Evolutionary conservation across 2,113 vertebrate species (phyloP).

Genomic region (Tetrao urogallus): DNA sequence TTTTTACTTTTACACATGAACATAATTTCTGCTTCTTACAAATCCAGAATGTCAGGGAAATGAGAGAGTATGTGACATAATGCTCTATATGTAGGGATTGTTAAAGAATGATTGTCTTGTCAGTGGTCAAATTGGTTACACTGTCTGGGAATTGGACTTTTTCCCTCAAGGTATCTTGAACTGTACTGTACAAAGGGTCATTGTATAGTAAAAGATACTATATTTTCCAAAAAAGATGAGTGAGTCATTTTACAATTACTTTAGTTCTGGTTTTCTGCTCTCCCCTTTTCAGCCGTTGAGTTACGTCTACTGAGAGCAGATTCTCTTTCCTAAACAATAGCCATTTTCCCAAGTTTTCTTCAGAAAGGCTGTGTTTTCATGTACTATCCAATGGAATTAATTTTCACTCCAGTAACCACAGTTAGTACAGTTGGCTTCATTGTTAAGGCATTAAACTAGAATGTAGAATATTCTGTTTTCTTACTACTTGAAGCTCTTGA

Average conservation of each 20-base stretch:
- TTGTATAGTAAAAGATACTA: not conserved
- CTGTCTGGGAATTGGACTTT: not conserved
- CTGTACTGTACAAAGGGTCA: not conserved
- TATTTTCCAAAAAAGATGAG: not conserved
- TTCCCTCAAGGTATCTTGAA: not conserved
- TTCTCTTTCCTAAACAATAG: not conserved
- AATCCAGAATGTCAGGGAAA: not conserved
- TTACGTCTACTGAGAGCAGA: not conserved
- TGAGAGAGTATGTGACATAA: not conserved
- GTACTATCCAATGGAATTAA: not conserved
- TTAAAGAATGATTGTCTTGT: not conserved
- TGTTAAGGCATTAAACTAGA: not conserved
- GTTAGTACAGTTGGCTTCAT: not conserved
- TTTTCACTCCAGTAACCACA: not conserved
- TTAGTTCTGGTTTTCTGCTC: not conserved
- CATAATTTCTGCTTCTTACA: not conserved
- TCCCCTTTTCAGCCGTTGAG: not conserved
- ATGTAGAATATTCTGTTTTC: not conserved
- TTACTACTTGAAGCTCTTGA: not conserved
- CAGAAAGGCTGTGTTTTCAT: not conserved
- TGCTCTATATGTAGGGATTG: not conserved
- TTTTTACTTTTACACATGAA: not conserved
- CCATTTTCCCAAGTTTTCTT: not conserved
- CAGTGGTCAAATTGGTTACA: not conserved
- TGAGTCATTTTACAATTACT: not conserved